Evolutionary conservation across 2,888 invertebrate genomes (phyloP).

Genomic region (Tribolium freemani): DNA sequence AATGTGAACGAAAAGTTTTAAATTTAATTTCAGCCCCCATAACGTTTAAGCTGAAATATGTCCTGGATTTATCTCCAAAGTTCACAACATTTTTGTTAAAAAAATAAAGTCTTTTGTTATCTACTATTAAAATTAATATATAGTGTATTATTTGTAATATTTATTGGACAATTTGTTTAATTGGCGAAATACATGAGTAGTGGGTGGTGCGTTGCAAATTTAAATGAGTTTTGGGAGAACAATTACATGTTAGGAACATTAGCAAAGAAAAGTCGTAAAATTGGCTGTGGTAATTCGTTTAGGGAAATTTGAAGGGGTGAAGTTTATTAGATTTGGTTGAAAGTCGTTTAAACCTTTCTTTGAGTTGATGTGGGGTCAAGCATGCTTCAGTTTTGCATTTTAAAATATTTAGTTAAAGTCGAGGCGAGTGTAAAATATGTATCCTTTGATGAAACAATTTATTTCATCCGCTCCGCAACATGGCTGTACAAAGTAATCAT

Average conservation of each 20-base stretch:
- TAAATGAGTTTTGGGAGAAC: constrained; percentile 7
- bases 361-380: background rate
- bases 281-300: constrained; percentile 19
- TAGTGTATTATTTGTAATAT: too few species aligned
- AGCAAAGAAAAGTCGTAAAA: constrained; percentile 29
- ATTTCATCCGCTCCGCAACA: constrained; percentile 35
- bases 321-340: constrained; percentile 18
- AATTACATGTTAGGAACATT: constrained; percentile 33
- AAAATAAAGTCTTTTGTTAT: background rate
- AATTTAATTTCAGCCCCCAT: constrained; percentile 16
- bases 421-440: background rate
- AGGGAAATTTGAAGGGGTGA: constrained; percentile 25
- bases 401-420: constrained; percentile 9
- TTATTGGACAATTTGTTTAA: background rate
- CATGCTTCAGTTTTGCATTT: constrained; percentile 10
- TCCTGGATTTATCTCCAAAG: constrained; percentile 2
- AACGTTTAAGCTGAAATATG: constrained; percentile 8
- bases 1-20: constrained; percentile 18
- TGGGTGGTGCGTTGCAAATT: background rate
- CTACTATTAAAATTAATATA: too few species aligned
- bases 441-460: constrained; percentile 37
- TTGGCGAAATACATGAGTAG: background rate
- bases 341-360: constrained; percentile 11
- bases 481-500: constrained; percentile 39
- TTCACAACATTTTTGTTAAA: background rate